Base-by-base conservation (phyloP, 2,113 vertebrate genomes). In the Trichomycterus rosablanca region DNA sequence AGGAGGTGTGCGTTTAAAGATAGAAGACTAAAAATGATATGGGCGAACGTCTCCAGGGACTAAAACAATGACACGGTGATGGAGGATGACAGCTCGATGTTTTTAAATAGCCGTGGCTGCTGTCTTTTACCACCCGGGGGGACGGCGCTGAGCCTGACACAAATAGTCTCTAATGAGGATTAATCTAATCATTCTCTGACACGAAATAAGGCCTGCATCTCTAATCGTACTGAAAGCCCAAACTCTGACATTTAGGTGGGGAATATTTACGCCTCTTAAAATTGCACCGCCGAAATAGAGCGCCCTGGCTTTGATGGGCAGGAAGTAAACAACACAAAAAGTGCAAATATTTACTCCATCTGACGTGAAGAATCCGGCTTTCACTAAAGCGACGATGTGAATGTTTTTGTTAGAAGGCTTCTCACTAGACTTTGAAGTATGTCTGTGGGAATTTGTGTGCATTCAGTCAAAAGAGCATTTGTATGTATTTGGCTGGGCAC, bases 141-240 rank as follows among this genome's bases (percentile, higher is more conserved):
- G 68, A 62, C 75, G 76, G 79, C 54, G 75, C 67, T 70, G 62
- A 72, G 79, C 72, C 78, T 78, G 81, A 80, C 79, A 81, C 73
- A 84, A 81, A 85, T 86, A 85, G 80, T 84, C 81, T 76, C 79
- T 88, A 86, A 86, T 86, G 81, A 86, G 83, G 81, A 84, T 84
- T 88, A 85, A 88, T 84, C 80, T 85, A 85, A 85, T 88, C 83
- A 81, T 71, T 76, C 81, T 70, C 78, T 84, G 81, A 85, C 83
- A 80, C 72, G 81, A 57, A 83, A 83, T 81, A 82, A 77, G 74
- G 74, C 73, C 74, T 71, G 67, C 66, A 72, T 57, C 81, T 71
- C 74, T 78, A 77, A 79, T 81, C 77, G 78, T 77, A n/a, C 78
- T 75, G 74, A 68, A 52, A 64, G 66, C 75, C 74, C 68, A 50